Evolutionary conservation across 2,797 vertebrate species (phyloP).

Genomic region (Eleutherodactylus coqui): DNA sequence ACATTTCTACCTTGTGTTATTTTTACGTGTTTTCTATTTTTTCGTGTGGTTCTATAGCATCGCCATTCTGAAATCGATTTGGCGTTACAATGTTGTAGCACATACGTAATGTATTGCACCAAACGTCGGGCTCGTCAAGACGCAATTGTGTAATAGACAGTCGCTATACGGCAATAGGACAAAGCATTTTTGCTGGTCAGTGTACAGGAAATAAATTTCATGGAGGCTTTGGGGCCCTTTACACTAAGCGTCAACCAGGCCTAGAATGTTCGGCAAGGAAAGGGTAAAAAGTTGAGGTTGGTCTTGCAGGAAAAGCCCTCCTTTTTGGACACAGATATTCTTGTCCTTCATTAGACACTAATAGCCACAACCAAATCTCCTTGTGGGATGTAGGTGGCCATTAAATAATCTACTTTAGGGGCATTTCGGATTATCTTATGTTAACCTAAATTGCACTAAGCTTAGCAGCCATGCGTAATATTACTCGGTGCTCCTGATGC

Average conservation of each 20-base stretch:
- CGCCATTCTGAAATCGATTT: background rate
- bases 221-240: too few species aligned
- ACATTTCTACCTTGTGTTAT: background rate
- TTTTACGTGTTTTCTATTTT: background rate
- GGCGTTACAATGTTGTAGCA: background rate
- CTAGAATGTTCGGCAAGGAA: background rate
- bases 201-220: background rate
- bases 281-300: background rate
- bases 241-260: background rate
- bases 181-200: background rate
- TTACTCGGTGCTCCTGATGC: background rate
- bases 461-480: conserved; percentile 19
- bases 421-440: conserved; percentile 55
- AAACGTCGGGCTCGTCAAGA: background rate
- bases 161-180: background rate
- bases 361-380: conserved; percentile 44
- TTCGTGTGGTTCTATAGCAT: background rate
- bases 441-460: conserved; percentile 57
- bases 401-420: conserved; percentile 52
- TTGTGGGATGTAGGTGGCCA: conserved; percentile 43
- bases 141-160: background rate
- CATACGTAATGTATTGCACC: conserved; percentile 5
- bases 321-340: background rate
- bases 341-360: conserved; percentile 44
- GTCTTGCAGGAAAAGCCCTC: background rate